Evolutionary conservation across 2,888 invertebrate species (phyloP), one percentile per base, ranked within the genome.

Genomic region (Steinernema scapterisci): DNA sequence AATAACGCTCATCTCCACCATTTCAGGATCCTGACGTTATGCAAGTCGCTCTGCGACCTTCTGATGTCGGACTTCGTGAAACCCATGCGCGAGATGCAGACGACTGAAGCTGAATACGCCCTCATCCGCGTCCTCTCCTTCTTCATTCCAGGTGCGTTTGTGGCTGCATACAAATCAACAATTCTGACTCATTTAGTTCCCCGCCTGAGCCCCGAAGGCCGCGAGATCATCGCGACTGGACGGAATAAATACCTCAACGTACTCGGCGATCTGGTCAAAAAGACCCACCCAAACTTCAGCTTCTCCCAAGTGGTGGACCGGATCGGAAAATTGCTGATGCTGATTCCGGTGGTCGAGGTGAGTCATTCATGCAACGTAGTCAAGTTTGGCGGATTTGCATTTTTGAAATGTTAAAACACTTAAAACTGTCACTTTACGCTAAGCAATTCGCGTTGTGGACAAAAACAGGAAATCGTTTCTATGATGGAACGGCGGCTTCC

Each of bases 211-310:
- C 71, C 25, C 1, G 21, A 31, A 21, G 76, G 76, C 21, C 76
- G 70, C 38, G 74, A 76, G 19, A 76, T 70, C 38, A 71, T 76
- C n/a, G 51, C 38, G 44, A 21, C 23, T 13, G 76, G 76, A n/a
- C 56, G 48, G 25, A 56, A 46, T 27, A 76, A 71, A 19, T 76
- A 76, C 52, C 76, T 70, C 21, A 44, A 48, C 21, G 63, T 70
- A 11, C 70, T 77, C 1, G n/a, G 31, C 16, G 63, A 63, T 13
- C 31, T 63, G 11, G 63, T 63, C 7, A 27, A 63, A 31, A 63
- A 63, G 19, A 31, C 25, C 31, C 23, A 63, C 27, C 63, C 63
- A 31, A 5, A 21, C 13, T 63, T 63, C 19, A n/a, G 63, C 21
- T 63, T 27, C 16, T 5, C 63, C 11, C 63, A 63, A 13, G 31